Base-by-base conservation (phyloP, 2,113 vertebrate species). In the Hiodon tergisus region DNA sequence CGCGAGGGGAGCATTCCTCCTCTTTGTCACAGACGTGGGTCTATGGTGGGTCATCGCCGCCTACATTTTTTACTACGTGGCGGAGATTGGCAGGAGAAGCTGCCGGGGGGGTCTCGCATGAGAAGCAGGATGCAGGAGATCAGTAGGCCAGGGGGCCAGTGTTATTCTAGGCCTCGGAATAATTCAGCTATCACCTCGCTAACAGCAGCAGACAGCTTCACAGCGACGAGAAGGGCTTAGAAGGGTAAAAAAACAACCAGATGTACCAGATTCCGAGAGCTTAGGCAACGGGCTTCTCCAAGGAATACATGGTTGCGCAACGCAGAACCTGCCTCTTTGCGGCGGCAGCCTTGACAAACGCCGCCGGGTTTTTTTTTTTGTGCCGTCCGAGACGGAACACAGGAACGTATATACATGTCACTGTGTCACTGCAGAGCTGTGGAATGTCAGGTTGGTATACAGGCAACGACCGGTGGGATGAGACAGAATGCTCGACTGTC, bases 151-250 rank as follows among this genome's bases (percentile, higher is more conserved):
- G 2, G 46, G 47, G 4, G 57, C 9, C 59, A 14, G 13, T 14
- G 13, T 13, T 13, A 13, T 14, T 4, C 4, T 14, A 14, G 11
- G 11, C 7, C 59, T 13, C 31, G 31, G 31, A 31, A 31, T 31
- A 31, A 31, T 60, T 60, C 59, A 13, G 4, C 17, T 58, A 54
- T 47, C 4, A 48, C 69, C 47, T 80, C 71, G 63, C 72, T 79
- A 77, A 78, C 86, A 80, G 81, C 9, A 72, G 86, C 83, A 83
- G 85, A 73, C 84, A 84, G 83, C 81, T 79, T 81, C 85, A 81
- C 77, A 75, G 85, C 83, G 82, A 75, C 85, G 81, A 84, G 83
- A 75, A 83, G 84, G 86, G 87, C 86, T 89, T 88, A 89, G 85
- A 86, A 86, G 83, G 85, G 80, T 85, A 88, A 14, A 53, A 77